A percentile compares a stretch with the other conserved stretches of the same genome.
phyloP scores from a whole-genome alignment of 2,888 invertebrate genomes.

The Hydriomena furcata region DNA sequence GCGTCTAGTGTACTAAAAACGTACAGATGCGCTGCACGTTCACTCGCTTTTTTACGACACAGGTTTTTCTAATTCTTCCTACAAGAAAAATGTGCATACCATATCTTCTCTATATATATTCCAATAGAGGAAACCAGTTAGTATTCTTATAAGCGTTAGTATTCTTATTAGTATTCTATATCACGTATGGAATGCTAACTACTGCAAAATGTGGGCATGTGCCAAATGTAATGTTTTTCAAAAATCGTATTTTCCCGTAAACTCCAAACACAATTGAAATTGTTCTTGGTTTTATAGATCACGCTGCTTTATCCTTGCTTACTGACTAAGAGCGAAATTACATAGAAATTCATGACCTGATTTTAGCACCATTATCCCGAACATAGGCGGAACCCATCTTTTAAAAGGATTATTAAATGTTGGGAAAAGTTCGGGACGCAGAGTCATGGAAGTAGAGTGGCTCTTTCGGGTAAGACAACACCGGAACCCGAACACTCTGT shows the following conservation, averaged over 20 bases:
- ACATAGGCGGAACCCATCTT: slow-evolving; percentile 19
- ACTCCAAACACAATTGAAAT: slow-evolving; percentile 1
- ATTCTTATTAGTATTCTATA: no score
- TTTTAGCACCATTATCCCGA: slow-evolving; percentile 21
- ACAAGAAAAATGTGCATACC: no score
- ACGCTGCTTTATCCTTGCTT: not conserved
- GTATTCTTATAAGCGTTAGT: no score
- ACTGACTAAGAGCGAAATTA: slow-evolving; percentile 2
- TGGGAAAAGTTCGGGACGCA: slow-evolving; percentile 16
- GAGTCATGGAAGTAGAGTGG: slow-evolving; percentile 15
- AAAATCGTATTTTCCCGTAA: not conserved
- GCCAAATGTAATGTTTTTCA: no score
- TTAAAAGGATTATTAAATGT: slow-evolving; percentile 23
- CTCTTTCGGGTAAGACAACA: slow-evolving; percentile 8
- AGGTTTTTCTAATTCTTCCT: no score
- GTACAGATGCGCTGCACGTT: no score
- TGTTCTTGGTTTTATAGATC: slow-evolving; percentile 1
- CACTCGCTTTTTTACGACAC: no score
- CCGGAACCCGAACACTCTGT: slow-evolving; percentile 10
- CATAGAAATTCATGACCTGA: slow-evolving; percentile 15
- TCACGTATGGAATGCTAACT: no score
- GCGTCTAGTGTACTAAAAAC: no score
- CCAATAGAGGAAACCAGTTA: no score
- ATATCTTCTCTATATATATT: no score
- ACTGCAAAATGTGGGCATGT: no score